Evolutionary conservation across 2,797 vertebrate species (phyloP).

Genomic region (Cossypha niveicapilla): DNA sequence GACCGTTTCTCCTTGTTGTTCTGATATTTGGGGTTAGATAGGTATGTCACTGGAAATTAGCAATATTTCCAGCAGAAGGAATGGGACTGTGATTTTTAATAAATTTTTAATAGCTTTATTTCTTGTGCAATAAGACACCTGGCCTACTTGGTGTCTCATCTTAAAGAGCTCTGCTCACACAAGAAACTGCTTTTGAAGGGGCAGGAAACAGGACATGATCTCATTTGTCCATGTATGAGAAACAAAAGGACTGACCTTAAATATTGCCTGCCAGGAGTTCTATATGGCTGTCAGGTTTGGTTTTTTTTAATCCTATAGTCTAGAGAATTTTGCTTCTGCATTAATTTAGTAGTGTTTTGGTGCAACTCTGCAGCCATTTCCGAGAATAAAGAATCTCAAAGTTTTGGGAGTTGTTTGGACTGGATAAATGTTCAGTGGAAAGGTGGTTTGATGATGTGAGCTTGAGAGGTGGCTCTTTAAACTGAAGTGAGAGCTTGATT

Average conservation of each 20-base stretch:
- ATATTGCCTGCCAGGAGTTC: neutral
- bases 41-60: fast-evolving
- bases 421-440: neutral
- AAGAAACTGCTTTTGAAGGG: neutral
- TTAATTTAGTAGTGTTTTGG: neutral
- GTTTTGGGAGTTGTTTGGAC: neutral
- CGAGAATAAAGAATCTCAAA: neutral
- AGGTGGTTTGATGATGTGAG: neutral
- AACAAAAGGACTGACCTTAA: constrained; percentile 4
- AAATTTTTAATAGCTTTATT: neutral
- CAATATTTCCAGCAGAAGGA: neutral
- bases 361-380: neutral
- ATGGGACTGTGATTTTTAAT: neutral
- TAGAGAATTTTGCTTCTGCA: neutral
- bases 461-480: neutral
- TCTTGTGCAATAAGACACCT: neutral
- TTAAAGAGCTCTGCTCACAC: neutral
- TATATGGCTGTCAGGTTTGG: neutral
- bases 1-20: fast-evolving
- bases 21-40: neutral
- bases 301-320: neutral
- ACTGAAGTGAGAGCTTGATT: neutral
- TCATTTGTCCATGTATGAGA: constrained; percentile 4
- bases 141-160: neutral
- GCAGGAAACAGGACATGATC: constrained; percentile 40